Evolutionary conservation across 2,797 vertebrate species (phyloP), one percentile per base, ranked within the genome.

Genomic region (Peromyscus eremicus): DNA sequence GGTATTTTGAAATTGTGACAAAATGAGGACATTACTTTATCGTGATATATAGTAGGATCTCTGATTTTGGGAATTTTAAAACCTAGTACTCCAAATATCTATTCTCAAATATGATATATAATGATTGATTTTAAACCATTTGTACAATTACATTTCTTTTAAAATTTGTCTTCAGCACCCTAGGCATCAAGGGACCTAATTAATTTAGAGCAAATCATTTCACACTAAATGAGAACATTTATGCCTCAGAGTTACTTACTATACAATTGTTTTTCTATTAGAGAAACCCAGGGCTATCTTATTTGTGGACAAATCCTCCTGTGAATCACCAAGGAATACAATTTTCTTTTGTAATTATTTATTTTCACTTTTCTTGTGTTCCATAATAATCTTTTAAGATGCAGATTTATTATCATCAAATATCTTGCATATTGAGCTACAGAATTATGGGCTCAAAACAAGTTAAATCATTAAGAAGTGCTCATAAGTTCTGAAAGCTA

Each of bases 161-260:
- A 82, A 94, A 73, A 85, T 32, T 89, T 95, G 49, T 92, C 34
- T 96, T 96, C 95, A 86, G 68, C n/a, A 94, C 88, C 49, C 62
- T n/a, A 86, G 94, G 43, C 75, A 96, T 76, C 80, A 93, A 71
- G 71, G 66, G 34, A 10, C 52, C 17, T 85, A 89, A 95, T 93
- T 97, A 89, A 98, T 86, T 40, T 96, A 89, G 55, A 98, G 40
- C 46, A 97, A 91, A 71, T 79, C 8, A 93, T 81, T 19, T 94
- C 5, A 79, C 88, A 93, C 34, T 79, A 94, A 97, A 94, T 95
- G 17, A 87, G 83, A 96, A 57, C 4, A 57, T 85, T 84, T 96
- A 95, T 96, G 40, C 70, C 73, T 85, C 29, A 52, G 62, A 97
- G 94, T 83, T 71, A 97, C 34, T 2, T 5, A 81, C 23, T 80